Percentiles rank a stretch among this genome's conserved stretches.
Conservation (phyloP, 2,113 vertebrate species). For the Apteryx mantelli region DNA sequence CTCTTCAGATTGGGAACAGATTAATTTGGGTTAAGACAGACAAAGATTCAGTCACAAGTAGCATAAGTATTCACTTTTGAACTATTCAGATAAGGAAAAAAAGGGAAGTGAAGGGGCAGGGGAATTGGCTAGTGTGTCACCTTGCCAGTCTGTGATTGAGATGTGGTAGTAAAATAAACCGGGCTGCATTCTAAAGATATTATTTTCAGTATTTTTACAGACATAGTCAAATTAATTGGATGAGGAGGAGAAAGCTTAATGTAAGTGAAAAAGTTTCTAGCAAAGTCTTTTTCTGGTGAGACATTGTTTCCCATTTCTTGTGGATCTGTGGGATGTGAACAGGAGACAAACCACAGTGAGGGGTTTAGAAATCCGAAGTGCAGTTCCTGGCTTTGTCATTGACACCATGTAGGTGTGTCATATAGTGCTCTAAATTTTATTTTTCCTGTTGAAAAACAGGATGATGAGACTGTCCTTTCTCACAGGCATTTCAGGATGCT, state of each 20-base stretch:
- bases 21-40: not conserved
- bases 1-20: not conserved
- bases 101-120: not conserved
- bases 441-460: not conserved
- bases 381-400: not conserved
- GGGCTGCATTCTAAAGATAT: not conserved
- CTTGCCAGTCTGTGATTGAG: not conserved
- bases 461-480: not conserved
- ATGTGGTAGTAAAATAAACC: not conserved
- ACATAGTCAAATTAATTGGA: not conserved
- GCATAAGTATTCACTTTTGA: not conserved
- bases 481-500: not conserved
- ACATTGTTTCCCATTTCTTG: not conserved
- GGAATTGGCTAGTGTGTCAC: not conserved
- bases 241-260: not conserved
- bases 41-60: not conserved
- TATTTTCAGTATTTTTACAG: not conserved
- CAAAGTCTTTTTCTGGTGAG: not conserved
- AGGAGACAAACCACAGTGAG: not conserved
- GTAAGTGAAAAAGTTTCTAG: too few relatives aligned
- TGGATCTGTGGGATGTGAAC: not conserved
- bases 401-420: not conserved
- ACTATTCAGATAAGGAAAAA: not conserved
- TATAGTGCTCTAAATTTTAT: not conserved
- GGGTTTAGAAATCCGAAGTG: not conserved